phyloP scores from a whole-genome alignment of 1,140 invertebrate genomes.

The Hyphantria cunea region DNA sequence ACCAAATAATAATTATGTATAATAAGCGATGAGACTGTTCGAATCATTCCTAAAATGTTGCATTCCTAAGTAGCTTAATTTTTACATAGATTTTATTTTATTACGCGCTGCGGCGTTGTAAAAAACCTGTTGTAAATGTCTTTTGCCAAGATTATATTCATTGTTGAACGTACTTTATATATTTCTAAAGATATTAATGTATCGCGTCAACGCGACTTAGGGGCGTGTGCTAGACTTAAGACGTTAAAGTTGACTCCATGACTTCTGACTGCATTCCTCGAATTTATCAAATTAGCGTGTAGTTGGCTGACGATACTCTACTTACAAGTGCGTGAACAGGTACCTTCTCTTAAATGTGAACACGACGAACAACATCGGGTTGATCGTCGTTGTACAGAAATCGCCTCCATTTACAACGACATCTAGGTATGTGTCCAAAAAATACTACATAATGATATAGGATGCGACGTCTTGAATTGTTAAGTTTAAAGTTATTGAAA shows the following conservation, averaged over 20 bases:
- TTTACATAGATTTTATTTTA: conserved; percentile 12
- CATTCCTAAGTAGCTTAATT: conserved; percentile 48
- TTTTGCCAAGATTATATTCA: conserved; percentile 28
- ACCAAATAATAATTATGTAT: conserved; percentile 54
- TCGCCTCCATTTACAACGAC: no score
- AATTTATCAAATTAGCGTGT: conserved; percentile 39
- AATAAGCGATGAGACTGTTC: conserved; percentile 50
- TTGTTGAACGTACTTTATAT: conserved; percentile 33
- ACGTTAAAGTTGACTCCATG: conserved; percentile 55
- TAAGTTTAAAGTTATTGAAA: no score
- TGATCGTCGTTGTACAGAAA: no score
- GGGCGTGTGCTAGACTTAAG: not conserved
- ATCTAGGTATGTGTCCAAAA: no score
- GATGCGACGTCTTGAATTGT: no score
- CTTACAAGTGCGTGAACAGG: no score
- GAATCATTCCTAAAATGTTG: conserved; percentile 46
- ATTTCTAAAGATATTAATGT: conserved; percentile 21
- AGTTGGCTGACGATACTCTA: not conserved
- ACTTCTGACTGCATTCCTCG: conserved; percentile 66
- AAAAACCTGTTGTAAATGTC: not conserved
- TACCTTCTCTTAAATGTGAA: no score
- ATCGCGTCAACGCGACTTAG: not conserved
- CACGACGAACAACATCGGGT: no score
- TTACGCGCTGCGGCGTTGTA: not conserved
- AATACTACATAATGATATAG: no score